These are phyloP conservation scores for Hirtodrosophila histrioides DNA, from an alignment of 2,888 invertebrate species.

Conservation along the genomic window DNA sequence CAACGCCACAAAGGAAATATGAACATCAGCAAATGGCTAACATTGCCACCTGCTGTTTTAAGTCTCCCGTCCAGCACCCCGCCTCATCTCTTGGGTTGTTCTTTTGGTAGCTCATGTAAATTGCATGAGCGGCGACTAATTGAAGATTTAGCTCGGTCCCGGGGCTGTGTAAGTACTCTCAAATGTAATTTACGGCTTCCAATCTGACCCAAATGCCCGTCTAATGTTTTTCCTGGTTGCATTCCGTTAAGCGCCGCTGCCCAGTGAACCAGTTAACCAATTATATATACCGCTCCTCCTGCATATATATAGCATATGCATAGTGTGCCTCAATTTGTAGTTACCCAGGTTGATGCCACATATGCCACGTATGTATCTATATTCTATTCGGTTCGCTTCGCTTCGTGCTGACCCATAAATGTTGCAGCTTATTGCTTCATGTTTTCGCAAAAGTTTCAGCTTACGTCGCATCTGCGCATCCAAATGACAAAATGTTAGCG, in stretches of 20 bases:
- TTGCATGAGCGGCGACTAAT: constrained; percentile 47
- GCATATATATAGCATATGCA: not conserved
- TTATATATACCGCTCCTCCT: constrained; percentile 40
- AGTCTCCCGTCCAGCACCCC: not conserved
- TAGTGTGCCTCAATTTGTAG: too few species aligned
- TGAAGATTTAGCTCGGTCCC: constrained; percentile 44
- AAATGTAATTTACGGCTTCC: constrained; percentile 56
- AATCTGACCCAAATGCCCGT: constrained; percentile 51
- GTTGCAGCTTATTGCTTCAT: constrained; percentile 67
- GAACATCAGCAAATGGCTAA: constrained; percentile 60
- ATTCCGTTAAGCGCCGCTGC: constrained; percentile 9
- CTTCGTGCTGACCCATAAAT: constrained; percentile 66
- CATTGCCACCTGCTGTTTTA: constrained; percentile 48
- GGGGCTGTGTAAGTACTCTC: constrained; percentile 26
- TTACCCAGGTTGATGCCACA: too few species aligned
- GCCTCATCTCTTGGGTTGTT: too few species aligned
- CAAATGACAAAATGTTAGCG: constrained; percentile 49
- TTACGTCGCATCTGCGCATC: constrained; percentile 48
- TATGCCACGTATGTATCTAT: too few species aligned
- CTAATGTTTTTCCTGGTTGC: constrained; percentile 21
- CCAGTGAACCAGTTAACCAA: constrained; percentile 52
- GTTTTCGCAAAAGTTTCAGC: constrained; percentile 56
- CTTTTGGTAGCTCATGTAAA: constrained; percentile 29
- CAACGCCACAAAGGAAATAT: constrained; percentile 44
- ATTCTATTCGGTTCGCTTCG: constrained; percentile 12